Conservation (phyloP, 2,888 invertebrate genomes). For the Reticulitermes lucifugus region DNA sequence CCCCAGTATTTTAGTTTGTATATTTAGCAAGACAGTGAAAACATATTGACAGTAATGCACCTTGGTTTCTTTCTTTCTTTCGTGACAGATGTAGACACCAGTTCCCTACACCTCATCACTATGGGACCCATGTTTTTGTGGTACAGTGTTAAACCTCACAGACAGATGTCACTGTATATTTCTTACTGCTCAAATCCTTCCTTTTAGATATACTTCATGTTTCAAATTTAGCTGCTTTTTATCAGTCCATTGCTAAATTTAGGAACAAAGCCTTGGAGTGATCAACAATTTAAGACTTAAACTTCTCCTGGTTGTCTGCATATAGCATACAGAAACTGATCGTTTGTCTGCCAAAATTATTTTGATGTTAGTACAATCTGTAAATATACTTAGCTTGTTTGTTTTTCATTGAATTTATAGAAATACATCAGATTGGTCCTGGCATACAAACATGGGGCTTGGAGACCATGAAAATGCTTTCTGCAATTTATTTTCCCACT, state of each 20-base stretch:
- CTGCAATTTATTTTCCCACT: slow-evolving; percentile 46
- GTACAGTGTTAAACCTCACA: slow-evolving; percentile 37
- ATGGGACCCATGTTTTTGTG: slow-evolving; percentile 29
- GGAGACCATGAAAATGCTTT: slow-evolving; percentile 43
- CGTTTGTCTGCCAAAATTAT: slow-evolving; percentile 40
- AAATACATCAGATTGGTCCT: slow-evolving; percentile 28
- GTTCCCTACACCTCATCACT: not conserved
- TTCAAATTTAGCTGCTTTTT: slow-evolving; percentile 42
- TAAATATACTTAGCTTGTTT: slow-evolving; percentile 45
- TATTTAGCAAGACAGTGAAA: not conserved
- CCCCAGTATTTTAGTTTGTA: not conserved
- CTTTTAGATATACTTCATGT: slow-evolving; percentile 46
- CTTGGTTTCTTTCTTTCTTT: not conserved
- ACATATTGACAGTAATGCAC: slow-evolving; percentile 4
- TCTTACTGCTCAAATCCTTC: slow-evolving; percentile 47
- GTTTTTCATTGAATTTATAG: slow-evolving; percentile 27
- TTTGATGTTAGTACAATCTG: slow-evolving; percentile 47
- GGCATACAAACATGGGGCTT: slow-evolving; percentile 10
- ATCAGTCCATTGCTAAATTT: slow-evolving; percentile 33
- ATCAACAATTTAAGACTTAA: not conserved
- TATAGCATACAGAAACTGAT: slow-evolving; percentile 36
- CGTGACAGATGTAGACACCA: no score
- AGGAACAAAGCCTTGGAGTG: slow-evolving; percentile 22
- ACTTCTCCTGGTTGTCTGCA: slow-evolving; percentile 30
- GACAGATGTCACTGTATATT: slow-evolving; percentile 46